Evolutionary conservation across 2,113 vertebrate genomes (phyloP).

Genomic region (Ailuropoda melanoleuca): DNA sequence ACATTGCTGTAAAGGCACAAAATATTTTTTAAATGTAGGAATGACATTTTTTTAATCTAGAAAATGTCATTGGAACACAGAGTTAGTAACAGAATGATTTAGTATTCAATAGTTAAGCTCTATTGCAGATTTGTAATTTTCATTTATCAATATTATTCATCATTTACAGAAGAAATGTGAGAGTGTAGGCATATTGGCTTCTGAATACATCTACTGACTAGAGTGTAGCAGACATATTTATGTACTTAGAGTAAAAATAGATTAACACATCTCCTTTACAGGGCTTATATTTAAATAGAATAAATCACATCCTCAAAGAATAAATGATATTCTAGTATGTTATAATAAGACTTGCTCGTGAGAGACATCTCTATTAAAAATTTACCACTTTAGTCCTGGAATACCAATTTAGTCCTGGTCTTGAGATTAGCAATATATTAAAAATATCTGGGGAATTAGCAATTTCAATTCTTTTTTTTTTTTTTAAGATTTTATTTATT

Average conservation of each 20-base stretch:
- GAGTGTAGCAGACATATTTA: slow-evolving; percentile 78
- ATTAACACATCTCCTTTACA: slow-evolving; percentile 79
- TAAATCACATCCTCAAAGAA: slow-evolving; percentile 81
- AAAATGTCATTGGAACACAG: slow-evolving; percentile 59
- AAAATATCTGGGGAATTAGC: slow-evolving; percentile 66
- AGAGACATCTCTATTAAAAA: slow-evolving; percentile 77
- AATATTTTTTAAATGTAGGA: slow-evolving; percentile 56
- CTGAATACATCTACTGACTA: slow-evolving; percentile 73
- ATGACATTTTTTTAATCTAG: slow-evolving; percentile 58
- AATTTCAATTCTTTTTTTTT: slow-evolving; percentile 71
- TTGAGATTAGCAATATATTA: slow-evolving; percentile 73
- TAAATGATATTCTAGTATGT: slow-evolving; percentile 70
- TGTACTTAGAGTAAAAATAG: slow-evolving; percentile 82
- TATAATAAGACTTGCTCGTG: slow-evolving; percentile 75
- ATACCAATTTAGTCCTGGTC: slow-evolving; percentile 67
- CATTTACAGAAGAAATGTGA: slow-evolving; percentile 68
- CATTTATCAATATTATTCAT: slow-evolving; percentile 78
- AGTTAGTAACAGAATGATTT: slow-evolving; percentile 62
- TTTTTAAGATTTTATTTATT: too few species aligned
- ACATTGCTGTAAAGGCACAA: slow-evolving; percentile 42
- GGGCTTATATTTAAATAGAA: slow-evolving; percentile 77
- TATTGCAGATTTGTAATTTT: slow-evolving; percentile 59
- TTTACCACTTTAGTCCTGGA: slow-evolving; percentile 65
- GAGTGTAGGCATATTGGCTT: slow-evolving; percentile 70
- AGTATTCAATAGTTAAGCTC: slow-evolving; percentile 64